Conservation (phyloP, 1,140 invertebrate genomes). For the Euura saliciscinereae region DNA sequence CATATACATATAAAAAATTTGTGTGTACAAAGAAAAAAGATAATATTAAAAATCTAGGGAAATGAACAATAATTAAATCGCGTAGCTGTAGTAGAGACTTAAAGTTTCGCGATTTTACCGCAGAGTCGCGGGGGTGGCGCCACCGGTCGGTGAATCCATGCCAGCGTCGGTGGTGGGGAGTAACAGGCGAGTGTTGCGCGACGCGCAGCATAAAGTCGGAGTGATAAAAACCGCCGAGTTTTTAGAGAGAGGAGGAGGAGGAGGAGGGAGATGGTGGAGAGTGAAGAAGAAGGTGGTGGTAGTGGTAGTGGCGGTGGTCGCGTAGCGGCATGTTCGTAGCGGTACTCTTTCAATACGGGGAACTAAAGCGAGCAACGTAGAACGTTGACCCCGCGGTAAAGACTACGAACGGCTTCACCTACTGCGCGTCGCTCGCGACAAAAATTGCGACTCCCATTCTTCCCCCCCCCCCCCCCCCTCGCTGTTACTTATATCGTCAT, state of each 20-base stretch:
- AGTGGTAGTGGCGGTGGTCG: constrained; percentile 23
- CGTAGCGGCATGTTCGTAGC: constrained; percentile 52
- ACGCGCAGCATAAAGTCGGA: no score
- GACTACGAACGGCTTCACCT: neutral
- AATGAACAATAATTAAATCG: no score
- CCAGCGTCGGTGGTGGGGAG: constrained; percentile 18
- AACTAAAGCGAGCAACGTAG: constrained; percentile 43
- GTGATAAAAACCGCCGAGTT: no score
- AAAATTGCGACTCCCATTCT: neutral
- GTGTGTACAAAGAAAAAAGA: no score
- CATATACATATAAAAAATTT: constrained; percentile 17
- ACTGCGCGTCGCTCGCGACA: neutral
- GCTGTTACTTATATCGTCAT: neutral
- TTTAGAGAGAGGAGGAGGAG: no score
- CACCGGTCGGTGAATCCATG: constrained; percentile 36
- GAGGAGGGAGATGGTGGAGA: no score
- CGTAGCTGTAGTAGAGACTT: no score
- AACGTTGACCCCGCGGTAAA: constrained; percentile 51
- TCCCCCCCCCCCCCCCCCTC: neutral
- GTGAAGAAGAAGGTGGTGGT: no score
- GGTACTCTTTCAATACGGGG: constrained; percentile 52
- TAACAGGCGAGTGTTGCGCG: constrained; percentile 3
- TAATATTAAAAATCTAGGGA: no score
- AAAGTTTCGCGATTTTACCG: constrained; percentile 46
- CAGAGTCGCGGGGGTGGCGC: constrained; percentile 31